Base-by-base conservation (phyloP, 2,797 vertebrate species). In the Gymnoscopelus braueri region DNA sequence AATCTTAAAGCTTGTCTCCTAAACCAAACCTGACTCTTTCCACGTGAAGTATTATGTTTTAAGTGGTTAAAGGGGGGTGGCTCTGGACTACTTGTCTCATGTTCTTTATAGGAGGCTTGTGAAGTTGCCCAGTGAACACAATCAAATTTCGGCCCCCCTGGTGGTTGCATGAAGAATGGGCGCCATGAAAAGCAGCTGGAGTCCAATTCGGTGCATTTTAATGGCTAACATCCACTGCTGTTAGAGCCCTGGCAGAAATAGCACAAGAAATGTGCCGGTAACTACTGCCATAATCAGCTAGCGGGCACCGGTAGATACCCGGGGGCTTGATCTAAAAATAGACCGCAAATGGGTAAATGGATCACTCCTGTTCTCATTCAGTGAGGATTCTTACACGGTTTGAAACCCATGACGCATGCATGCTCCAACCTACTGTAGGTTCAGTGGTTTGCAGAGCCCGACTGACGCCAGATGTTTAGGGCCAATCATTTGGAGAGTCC, bases 201-300 rank as follows among this genome's bases (percentile, higher is more conserved):
- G 77, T 79, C 69, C 61, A 72, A 56, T 69, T 75, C 65, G 58
- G 63, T 75, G 62, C 67, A 75, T 86, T 79, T 84, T 65, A 78
- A 81, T 78, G 65, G 47, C 60, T 77, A 77, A 71, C n/a, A 76
- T 71, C 32, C 67, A 67, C 69, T 71, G 50, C 73, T 78, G 73
- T 63, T 70, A 29, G 56, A 67, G 53, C 60, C 63, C 48, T 26
- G 71, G 48, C 48, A 75, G 66, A 58, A 52, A 39, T 26, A 60
- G 67, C 9, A 56, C 48, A 63, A 1, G 61, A 67, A 60, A 62
- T 13, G 44, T 14, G n/a, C 2, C 7, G 29, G 35, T 53, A 62
- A 56, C 44, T 47, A 66, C 64, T 57, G 47, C 59, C 44, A 76
- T 39, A 78, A 69, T 69, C 24, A 73, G 26, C 39, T 62, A 0